These are phyloP conservation scores for Syrphus vitripennis DNA, from an alignment of 2,888 invertebrate species.

Conservation along the genomic window DNA sequence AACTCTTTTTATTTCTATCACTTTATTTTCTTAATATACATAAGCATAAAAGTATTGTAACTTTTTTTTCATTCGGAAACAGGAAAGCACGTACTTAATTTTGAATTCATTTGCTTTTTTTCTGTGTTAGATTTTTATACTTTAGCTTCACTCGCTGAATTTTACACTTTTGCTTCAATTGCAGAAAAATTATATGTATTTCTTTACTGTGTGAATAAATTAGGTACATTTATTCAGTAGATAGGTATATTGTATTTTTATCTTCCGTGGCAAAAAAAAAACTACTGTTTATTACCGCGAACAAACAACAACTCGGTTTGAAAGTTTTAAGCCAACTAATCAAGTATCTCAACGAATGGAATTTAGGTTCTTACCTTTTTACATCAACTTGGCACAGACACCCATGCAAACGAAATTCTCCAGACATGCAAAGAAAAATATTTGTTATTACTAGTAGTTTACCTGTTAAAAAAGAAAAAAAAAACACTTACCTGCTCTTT, in stretches of 20 bases:
- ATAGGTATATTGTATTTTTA: neutral
- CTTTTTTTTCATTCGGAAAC: conserved; percentile 20
- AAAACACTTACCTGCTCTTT: conserved; percentile 60
- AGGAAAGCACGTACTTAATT: conserved; percentile 66
- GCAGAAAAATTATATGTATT: neutral
- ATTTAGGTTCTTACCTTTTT: conserved; percentile 68
- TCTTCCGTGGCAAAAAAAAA: conserved; percentile 51
- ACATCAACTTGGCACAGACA: conserved; percentile 21
- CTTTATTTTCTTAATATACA: conserved; percentile 15
- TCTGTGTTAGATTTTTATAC: conserved; percentile 9
- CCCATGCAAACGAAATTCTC: conserved; percentile 49
- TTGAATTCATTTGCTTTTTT: conserved; percentile 45
- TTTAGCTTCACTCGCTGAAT: conserved; percentile 27
- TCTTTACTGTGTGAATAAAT: neutral
- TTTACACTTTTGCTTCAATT: neutral
- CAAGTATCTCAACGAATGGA: conserved; percentile 70
- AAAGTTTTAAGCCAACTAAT: conserved; percentile 73
- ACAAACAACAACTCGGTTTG: conserved; percentile 67
- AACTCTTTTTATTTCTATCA: conserved; percentile 46
- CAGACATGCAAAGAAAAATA: conserved; percentile 54
- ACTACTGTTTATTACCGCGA: conserved; percentile 20
- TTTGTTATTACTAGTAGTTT: conserved; percentile 51
- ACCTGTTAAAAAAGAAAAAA: conserved; percentile 48
- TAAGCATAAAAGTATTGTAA: neutral
- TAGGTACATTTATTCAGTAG: neutral